A percentile compares a stretch with the other conserved stretches of the same genome.
Conservation (phyloP, 2,113 vertebrate species). For the Cyrtonyx montezumae region DNA sequence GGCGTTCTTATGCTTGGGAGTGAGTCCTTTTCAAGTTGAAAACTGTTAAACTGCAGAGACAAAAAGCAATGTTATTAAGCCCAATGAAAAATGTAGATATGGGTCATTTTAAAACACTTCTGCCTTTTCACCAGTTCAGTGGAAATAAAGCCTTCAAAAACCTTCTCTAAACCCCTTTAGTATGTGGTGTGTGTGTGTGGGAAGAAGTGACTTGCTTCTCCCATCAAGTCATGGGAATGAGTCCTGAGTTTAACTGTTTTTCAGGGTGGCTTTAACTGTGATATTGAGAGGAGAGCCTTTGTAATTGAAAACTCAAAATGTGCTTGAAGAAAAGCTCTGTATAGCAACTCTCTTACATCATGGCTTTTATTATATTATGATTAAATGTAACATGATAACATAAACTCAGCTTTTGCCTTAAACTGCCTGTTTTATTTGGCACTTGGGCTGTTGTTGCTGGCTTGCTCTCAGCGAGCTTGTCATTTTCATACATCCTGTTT, state of each 20-base stretch:
- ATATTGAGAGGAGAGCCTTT: slow-evolving; percentile 12
- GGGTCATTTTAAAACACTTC: slow-evolving; percentile 25
- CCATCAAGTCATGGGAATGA: slow-evolving; percentile 23
- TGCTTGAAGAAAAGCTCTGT: slow-evolving; percentile 23
- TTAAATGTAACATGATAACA: slow-evolving; percentile 69
- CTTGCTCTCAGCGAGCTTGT: slow-evolving; percentile 33
- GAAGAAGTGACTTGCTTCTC: slow-evolving; percentile 5
- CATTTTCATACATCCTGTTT: slow-evolving; percentile 69
- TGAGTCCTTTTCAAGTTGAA: not conserved
- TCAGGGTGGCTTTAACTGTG: not conserved
- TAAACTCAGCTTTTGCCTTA: slow-evolving; percentile 59
- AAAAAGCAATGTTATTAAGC: not conserved
- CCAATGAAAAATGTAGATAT: not conserved
- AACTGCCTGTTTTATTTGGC: slow-evolving; percentile 68
- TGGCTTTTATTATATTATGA: slow-evolving; percentile 56
- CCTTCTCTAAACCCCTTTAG: slow-evolving; percentile 2
- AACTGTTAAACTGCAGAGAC: not conserved
- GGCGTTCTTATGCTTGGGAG: not conserved
- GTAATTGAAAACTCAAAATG: slow-evolving; percentile 54
- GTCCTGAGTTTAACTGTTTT: not conserved
- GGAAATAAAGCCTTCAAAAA: not conserved
- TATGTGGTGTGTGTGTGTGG: not conserved
- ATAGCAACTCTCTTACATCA: slow-evolving; percentile 52
- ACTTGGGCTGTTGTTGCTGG: slow-evolving; percentile 57
- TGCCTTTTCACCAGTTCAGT: not conserved